phyloP scores from a whole-genome alignment of 2,797 vertebrate species.

The Presbytis comata region DNA sequence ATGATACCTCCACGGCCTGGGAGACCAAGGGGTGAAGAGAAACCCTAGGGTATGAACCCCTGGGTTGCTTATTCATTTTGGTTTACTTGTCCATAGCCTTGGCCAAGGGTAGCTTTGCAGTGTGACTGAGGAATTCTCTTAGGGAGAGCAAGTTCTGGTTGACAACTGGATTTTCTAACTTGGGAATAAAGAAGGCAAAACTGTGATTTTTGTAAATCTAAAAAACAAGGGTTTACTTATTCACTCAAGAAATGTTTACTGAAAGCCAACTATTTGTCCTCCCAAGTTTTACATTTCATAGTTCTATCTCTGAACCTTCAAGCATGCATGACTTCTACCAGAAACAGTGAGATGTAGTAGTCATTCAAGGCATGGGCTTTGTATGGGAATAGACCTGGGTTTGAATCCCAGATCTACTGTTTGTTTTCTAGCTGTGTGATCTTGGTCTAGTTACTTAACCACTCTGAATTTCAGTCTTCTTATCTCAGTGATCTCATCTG shows the following conservation, averaged over 20 bases:
- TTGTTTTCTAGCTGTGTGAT: constrained; percentile 1
- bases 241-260: neutral
- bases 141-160: constrained; percentile 35
- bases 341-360: neutral
- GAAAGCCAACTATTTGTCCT: neutral
- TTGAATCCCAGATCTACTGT: neutral
- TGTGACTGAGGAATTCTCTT: neutral
- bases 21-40: constrained; percentile 26
- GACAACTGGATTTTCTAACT: constrained; percentile 33
- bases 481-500: neutral
- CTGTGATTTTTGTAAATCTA: neutral
- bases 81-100: constrained; percentile 63
- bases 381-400: neutral
- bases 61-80: constrained; percentile 38
- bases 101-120: neutral
- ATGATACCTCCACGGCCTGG: constrained; percentile 38
- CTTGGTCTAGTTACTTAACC: constrained; percentile 37
- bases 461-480: constrained; percentile 40
- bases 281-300: neutral
- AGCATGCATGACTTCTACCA: neutral
- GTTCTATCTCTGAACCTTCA: neutral
- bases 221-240: neutral
- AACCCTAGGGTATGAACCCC: constrained; percentile 51
- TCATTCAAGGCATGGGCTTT: neutral
- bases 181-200: neutral